Base-by-base conservation (phyloP, 2,888 invertebrate genomes). In the Cremastinae sp. region DNA sequence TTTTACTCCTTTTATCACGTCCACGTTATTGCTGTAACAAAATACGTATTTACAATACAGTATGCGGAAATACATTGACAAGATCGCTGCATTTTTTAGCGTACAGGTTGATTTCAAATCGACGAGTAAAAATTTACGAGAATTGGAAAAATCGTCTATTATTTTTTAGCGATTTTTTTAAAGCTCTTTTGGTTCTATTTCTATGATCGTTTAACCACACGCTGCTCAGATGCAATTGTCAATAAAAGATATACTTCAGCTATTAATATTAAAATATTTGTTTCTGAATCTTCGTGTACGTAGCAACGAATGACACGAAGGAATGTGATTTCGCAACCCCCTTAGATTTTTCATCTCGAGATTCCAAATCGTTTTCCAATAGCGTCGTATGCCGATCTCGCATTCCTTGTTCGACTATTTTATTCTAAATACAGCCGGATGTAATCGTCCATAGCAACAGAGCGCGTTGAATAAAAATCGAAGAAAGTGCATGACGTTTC, bases 321-420 rank as follows among this genome's bases (percentile, higher is more conserved):
- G 58, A 73, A 73, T 73, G 76, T 59, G 58, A 69, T 73, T 53
- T 64, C 39, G 53, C 43, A 64, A 59, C 53, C 53, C 69, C 59
- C 58, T 51, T 41, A 59, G 68, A 18, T 64, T 83, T 84, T 83
- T 85, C 83, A 85, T 86, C 83, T 84, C 80, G 82, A 80, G 80
- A 79, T 79, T 73, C 65, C 55, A 80, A 83, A 86, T 86, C 83
- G 84, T 85, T 84, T 86, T 86, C 86, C 84, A 80, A 85, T 86
- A 85, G 75, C 68, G n/a, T 43, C 18, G 41, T 69, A 43, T 51
- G 69, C 78, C 80, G 83, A 82, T 83, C 81, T 84, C 79, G 69
- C 80, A 80, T 83, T 79, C 83, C 59, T 69, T 53, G 55, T 51
- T n/a, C 59, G 72, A 74, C 73, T 74, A 80, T 80, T 82, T 80